Conservation (phyloP, 2,113 vertebrate species). For the Notarius lentiginosus region DNA sequence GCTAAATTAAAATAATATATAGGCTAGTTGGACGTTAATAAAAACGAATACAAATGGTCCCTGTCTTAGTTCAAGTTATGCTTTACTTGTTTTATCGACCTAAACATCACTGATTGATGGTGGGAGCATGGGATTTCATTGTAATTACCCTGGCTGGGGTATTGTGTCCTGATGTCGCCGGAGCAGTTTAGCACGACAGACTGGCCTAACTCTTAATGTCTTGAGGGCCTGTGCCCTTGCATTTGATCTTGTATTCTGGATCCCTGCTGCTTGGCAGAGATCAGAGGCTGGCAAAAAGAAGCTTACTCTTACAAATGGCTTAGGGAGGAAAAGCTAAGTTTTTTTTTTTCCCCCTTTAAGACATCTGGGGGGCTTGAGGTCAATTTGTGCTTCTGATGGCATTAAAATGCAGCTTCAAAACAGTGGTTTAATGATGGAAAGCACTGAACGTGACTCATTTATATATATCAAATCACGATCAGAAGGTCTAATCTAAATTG, state of each 20-base stretch:
- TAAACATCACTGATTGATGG: conserved; percentile 34
- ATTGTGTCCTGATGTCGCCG: conserved; percentile 33
- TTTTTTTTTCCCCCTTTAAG: conserved; percentile 54
- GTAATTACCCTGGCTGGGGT: conserved; percentile 31
- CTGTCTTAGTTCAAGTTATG: conserved; percentile 34
- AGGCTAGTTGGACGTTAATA: conserved; percentile 33
- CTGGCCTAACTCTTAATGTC: conserved; percentile 36
- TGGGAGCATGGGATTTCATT: conserved; percentile 12
- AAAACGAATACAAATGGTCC: conserved; percentile 48
- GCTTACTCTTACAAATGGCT: conserved; percentile 59
- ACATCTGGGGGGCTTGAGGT: conserved; percentile 64
- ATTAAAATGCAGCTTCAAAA: conserved; percentile 51
- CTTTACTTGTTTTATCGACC: conserved; percentile 45
- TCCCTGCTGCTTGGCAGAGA: conserved; percentile 57
- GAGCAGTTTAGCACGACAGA: conserved; percentile 20
- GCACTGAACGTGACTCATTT: background rate
- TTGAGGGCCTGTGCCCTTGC: conserved; percentile 56
- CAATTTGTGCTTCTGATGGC: conserved; percentile 72
- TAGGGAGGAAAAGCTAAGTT: conserved; percentile 53
- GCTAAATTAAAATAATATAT: conserved; percentile 43
- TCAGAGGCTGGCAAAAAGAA: conserved; percentile 57
- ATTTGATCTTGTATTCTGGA: conserved; percentile 56
- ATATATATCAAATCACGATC: conserved; percentile 4
- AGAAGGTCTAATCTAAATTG: background rate
- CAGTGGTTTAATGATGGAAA: background rate